A percentile compares a stretch with the other conserved stretches of the same genome.
Conservation (phyloP, 2,113 vertebrate species). For the Ammospiza caudacuta region DNA sequence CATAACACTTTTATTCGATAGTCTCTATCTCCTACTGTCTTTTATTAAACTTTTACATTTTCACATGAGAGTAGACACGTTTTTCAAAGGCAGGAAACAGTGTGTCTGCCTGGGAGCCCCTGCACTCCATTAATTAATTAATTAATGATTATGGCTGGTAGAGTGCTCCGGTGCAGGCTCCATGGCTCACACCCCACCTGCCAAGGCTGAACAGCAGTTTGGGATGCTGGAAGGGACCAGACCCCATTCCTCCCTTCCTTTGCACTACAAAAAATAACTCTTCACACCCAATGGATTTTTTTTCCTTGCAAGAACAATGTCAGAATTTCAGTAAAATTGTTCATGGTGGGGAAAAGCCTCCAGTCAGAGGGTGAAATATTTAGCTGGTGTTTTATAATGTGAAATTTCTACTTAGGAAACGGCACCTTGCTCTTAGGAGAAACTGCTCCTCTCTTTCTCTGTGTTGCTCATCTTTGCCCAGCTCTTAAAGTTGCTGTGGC, state of each 20-base stretch:
- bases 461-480: not conserved
- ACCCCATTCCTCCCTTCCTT: not conserved
- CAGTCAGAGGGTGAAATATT: not conserved
- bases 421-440: not conserved
- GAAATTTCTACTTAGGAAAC: not conserved
- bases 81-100: not conserved
- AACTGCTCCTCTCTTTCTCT: not conserved
- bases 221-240: not conserved
- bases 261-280: not conserved
- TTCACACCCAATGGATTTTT: not conserved
- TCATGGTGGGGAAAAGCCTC: not conserved
- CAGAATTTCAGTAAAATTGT: not conserved
- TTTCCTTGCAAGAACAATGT: not conserved
- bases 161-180: conserved; percentile 27
- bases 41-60: not conserved
- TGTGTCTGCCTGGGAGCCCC: not conserved
- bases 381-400: not conserved
- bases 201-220: not conserved
- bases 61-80: not conserved
- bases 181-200: conserved; percentile 2
- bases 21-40: not conserved
- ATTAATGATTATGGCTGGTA: conserved; percentile 49
- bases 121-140: conserved; percentile 54
- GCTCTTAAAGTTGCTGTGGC: not conserved
- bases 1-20: not conserved